Evolutionary conservation across 1,140 invertebrate genomes (phyloP).

Genomic region (Dryas iulia): DNA sequence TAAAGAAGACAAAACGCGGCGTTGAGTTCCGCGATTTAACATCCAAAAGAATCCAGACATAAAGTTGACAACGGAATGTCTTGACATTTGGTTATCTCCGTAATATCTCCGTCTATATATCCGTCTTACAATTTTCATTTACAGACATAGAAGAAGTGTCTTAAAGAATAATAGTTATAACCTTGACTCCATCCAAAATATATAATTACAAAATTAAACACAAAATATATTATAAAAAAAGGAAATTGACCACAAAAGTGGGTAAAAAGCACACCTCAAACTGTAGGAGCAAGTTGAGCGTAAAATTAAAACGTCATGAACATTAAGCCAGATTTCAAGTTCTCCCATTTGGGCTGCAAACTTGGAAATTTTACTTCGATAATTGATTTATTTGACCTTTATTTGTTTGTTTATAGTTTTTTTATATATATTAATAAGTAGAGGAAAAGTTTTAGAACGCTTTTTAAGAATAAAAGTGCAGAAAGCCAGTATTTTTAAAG

Average conservation of each 20-base stretch:
- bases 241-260: background rate
- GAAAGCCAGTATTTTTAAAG: too few species aligned
- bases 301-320: slow-evolving; percentile 14
- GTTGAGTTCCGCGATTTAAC: too few species aligned
- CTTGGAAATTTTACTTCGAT: background rate
- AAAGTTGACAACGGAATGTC: background rate
- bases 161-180: too few species aligned
- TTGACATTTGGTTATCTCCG: background rate
- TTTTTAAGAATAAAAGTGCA: too few species aligned
- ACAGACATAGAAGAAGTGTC: too few species aligned
- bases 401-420: background rate
- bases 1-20: too few species aligned
- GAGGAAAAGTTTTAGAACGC: too few species aligned
- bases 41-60: too few species aligned
- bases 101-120: too few species aligned
- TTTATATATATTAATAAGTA: background rate
- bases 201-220: background rate
- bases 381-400: slow-evolving; percentile 16
- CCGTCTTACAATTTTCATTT: too few species aligned
- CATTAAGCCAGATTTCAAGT: background rate
- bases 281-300: slow-evolving; percentile 12
- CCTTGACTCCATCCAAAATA: too few species aligned
- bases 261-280: background rate
- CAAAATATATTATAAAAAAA: background rate
- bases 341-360: background rate